phyloP scores from a whole-genome alignment of 2,797 vertebrate species.

The Sus cebifrons region DNA sequence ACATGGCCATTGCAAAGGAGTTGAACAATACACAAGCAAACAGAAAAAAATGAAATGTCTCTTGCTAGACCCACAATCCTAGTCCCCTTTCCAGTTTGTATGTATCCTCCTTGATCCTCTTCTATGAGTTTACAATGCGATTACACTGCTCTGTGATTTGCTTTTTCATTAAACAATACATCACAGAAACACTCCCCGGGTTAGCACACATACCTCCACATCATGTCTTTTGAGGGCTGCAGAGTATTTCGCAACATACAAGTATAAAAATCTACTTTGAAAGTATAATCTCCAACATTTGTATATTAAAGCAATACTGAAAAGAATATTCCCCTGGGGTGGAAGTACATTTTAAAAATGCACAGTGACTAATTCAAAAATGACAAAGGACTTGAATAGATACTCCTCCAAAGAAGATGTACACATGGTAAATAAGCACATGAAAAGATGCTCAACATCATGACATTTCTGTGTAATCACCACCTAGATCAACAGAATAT shows the following conservation, averaged over 20 bases:
- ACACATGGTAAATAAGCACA: background rate
- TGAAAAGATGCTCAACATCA: background rate
- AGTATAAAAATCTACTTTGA: slow-evolving; percentile 9
- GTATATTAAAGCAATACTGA: background rate
- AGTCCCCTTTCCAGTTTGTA: background rate
- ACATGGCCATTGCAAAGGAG: background rate
- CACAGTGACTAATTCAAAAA: slow-evolving; percentile 15
- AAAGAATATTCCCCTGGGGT: slow-evolving; percentile 37
- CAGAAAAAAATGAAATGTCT: background rate
- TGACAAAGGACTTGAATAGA: background rate
- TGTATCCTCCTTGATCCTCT: background rate
- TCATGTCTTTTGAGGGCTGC: background rate
- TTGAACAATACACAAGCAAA: background rate
- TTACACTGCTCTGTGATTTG: background rate
- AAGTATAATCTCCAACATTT: slow-evolving; percentile 21
- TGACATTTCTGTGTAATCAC: background rate
- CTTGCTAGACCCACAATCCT: background rate
- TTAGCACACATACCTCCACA: background rate
- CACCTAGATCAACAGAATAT: background rate
- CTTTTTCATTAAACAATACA: slow-evolving; percentile 27
- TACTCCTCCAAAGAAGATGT: background rate
- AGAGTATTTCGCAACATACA: background rate
- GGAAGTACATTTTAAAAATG: slow-evolving; percentile 17
- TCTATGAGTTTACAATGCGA: background rate
- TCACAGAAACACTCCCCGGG: background rate